Percentiles rank a stretch among this genome's conserved stretches.
Conservation (phyloP, 2,888 invertebrate species). For the Cephus pulcher region DNA sequence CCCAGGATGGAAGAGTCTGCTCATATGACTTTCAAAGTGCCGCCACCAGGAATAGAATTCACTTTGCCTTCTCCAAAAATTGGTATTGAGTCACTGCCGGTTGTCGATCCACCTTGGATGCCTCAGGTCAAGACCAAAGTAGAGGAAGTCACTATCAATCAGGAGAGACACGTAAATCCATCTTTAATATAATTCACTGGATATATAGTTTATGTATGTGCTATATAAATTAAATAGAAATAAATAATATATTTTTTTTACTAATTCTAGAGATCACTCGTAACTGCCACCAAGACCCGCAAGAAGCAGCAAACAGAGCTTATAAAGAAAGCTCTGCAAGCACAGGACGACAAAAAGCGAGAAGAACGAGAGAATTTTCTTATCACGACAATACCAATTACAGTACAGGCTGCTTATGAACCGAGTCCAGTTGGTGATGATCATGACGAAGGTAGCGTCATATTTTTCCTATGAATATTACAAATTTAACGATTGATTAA, state of each 20-base stretch:
- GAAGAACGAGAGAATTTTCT: slow-evolving; percentile 96
- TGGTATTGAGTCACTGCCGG: slow-evolving; percentile 92
- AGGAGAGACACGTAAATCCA: slow-evolving; percentile 89
- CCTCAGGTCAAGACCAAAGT: slow-evolving; percentile 98
- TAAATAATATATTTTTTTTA: slow-evolving; percentile 10
- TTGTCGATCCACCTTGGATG: slow-evolving; percentile 99
- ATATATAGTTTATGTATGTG: background rate
- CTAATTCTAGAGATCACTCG: slow-evolving; percentile 82
- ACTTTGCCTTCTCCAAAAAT: slow-evolving; percentile 99
- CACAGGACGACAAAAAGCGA: slow-evolving; percentile 94
- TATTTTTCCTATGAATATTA: background rate
- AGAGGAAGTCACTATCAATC: slow-evolving; percentile 98
- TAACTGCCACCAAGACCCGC: slow-evolving; percentile 98
- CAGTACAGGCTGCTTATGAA: slow-evolving; percentile 95
- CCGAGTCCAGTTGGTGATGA: slow-evolving; percentile 89
- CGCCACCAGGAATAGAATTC: slow-evolving; percentile 99
- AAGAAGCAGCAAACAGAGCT: slow-evolving; percentile 99
- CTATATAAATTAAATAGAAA: background rate
- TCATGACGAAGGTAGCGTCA: slow-evolving; percentile 79
- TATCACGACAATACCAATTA: slow-evolving; percentile 95
- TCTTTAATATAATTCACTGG: background rate
- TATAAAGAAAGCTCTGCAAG: slow-evolving; percentile 93
- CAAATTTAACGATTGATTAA: slow-evolving; percentile 7
- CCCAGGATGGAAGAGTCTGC: slow-evolving; percentile 99
- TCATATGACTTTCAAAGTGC: slow-evolving; percentile 95